phyloP scores from a whole-genome alignment of 2,797 vertebrate species.

The Delichon dasypus region DNA sequence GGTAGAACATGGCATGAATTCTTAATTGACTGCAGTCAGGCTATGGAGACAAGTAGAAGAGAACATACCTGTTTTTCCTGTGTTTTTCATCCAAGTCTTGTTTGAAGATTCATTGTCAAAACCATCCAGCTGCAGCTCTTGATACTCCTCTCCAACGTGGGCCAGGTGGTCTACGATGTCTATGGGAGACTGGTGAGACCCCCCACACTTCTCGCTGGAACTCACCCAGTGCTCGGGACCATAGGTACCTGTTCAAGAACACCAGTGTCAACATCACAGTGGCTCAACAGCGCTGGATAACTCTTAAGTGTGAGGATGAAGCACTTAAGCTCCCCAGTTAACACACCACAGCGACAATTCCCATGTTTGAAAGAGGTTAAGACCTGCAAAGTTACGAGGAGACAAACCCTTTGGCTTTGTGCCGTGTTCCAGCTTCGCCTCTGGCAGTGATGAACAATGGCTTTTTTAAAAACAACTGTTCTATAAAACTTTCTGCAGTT shows the following conservation, averaged over 20 bases:
- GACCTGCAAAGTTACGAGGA: not conserved
- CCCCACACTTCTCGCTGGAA: constrained; percentile 86
- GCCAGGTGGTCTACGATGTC: constrained; percentile 88
- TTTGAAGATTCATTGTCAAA: constrained; percentile 92
- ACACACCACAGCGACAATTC: not conserved
- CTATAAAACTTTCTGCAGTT: constrained; percentile 40
- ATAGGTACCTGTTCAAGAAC: constrained; percentile 81
- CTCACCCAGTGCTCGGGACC: constrained; percentile 91
- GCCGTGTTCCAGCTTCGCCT: constrained; percentile 7
- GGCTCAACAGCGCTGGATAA: not conserved
- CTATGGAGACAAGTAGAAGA: not conserved
- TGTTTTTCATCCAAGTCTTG: constrained; percentile 98
- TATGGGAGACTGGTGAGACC: constrained; percentile 91
- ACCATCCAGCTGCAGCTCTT: constrained; percentile 89
- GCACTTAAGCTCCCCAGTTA: not conserved
- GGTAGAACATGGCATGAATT: constrained; percentile 1
- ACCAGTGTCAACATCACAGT: not conserved
- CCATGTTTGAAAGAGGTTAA: not conserved
- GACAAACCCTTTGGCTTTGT: constrained; percentile 7
- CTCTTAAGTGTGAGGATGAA: not conserved
- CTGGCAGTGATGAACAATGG: constrained; percentile 36
- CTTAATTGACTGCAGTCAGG: constrained; percentile 30
- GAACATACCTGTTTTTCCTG: constrained; percentile 91
- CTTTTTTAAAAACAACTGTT: not conserved
- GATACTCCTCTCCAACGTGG: constrained; percentile 85